Evolutionary conservation across 1,140 invertebrate genomes (phyloP), one percentile per base, ranked within the genome.

Genomic region (Apocrypta bakeri): DNA sequence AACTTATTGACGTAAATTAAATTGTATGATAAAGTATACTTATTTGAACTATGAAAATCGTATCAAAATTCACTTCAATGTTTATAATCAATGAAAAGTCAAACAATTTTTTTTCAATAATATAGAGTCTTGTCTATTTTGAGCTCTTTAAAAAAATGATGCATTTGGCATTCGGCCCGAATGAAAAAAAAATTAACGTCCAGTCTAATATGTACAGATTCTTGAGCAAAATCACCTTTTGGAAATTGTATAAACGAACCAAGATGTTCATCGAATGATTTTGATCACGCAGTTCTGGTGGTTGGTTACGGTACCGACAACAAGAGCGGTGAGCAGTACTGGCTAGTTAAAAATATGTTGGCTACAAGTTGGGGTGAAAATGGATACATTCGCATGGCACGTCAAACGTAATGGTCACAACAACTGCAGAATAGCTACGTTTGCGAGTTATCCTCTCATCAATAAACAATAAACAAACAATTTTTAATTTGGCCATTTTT

Each of bases 281-380:
- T 98, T 21, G 97, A 98, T 90, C 98, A 99, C 89, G 98, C 97
- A 83, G 98, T 98, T 6, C 89, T 97, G 11, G 94, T 94, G 82
- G 96, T 98, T 75, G 97, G 98, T 42, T 98, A 97, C 90, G 97
- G 97, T 24, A 94, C 93, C 2, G 93, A 94, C 74, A 64, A 79
- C 37, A 33, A 63, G 84, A 86, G 88, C n/a, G 93, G 93, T 42
- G 79, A 92, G 42, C 95, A 97, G 86, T 98, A 96, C 88, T 97
- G 96, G 96, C 87, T 97, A 3, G 95, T 97, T 1, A 97, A 97
- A 88, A 97, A 97, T 89, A 97, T 96, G 85, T 98, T 97, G 97
- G 95, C 95, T 27, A 91, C 91, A 82, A 92, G 90, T 1, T 99
- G 98, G 98, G 98, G 98, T 31, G 93, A 95, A 25, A 86, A 95